Evolutionary conservation across 2,113 vertebrate species (phyloP).

Genomic region (Antennarius striatus): DNA sequence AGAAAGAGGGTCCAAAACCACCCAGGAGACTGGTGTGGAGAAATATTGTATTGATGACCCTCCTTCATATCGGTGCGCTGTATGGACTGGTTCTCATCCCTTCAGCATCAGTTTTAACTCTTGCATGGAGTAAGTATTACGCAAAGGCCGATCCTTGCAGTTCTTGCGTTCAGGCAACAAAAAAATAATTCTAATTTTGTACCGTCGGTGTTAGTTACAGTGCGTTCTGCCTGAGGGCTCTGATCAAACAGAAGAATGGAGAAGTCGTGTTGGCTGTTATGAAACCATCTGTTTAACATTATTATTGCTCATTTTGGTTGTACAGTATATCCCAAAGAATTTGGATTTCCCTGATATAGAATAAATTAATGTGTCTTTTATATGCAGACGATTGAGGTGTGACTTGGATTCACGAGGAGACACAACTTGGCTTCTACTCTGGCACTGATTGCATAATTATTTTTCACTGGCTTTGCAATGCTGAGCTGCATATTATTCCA

Average conservation of each 20-base stretch:
- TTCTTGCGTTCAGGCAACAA: neutral
- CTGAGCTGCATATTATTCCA: slow-evolving; percentile 72
- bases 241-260: neutral
- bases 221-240: neutral
- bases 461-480: slow-evolving; percentile 54
- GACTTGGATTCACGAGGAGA: slow-evolving; percentile 56
- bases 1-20: slow-evolving; percentile 82
- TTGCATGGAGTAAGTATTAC: slow-evolving; percentile 85
- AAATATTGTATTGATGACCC: slow-evolving; percentile 88
- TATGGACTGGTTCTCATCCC: slow-evolving; percentile 80
- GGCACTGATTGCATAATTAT: slow-evolving; percentile 39
- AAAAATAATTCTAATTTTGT: no score
- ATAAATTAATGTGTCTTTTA: slow-evolving; percentile 16
- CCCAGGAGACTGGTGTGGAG: slow-evolving; percentile 86
- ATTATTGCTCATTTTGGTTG: neutral
- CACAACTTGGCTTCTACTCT: slow-evolving; percentile 59
- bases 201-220: slow-evolving; percentile 1
- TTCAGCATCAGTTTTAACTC: slow-evolving; percentile 77
- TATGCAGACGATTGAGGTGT: slow-evolving; percentile 36
- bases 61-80: slow-evolving; percentile 83
- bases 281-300: neutral
- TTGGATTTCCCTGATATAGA: neutral
- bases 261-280: slow-evolving; percentile 28
- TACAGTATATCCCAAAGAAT: neutral
- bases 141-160: neutral